Evolutionary conservation across 2,113 vertebrate genomes (phyloP), one percentile per base, ranked within the genome.

Genomic region (Syngnathus floridae): DNA sequence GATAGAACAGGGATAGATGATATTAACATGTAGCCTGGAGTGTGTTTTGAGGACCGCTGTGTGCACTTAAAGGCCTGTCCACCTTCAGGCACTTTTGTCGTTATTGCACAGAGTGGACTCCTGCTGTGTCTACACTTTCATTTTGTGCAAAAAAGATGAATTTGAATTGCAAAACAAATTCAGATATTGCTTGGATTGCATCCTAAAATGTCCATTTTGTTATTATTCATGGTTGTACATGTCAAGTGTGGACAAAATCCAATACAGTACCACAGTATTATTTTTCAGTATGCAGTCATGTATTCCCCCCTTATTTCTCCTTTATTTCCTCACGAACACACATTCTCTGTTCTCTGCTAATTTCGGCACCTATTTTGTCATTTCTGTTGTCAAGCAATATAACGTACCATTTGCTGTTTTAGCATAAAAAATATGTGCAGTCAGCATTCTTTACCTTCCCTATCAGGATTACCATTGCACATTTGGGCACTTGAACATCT

Each of bases 41-140:
- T 26, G 55, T 1, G 10, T 69, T 64, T 59, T n/a, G 6, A 26
- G 17, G 40, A 17, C 57, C 1, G 5, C 12, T 51, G 48, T 31
- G 62, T 66, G 48, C 57, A 13, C 40, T 70, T 52, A 35, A 54
- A 6, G 35, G 59, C 37, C 19, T 21, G 63, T 52, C 2, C 46
- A 69, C 69, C 65, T 76, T 65, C 31, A 46, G 54, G 60, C 6
- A 59, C 64, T 63, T 79, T 73, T 74, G 51, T 31, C 51, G 68
- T 56, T 6, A 17, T 26, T 67, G 54, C 51, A 26, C 48, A 69
- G 69, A 83, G 83, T 85, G 74, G 64, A 38, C 19, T 71, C 76
- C 62, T 66, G 62, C 73, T 79, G 80, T 68, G 69, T 31, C 26
- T 35, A 56, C 54, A 56, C 54, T 36, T 52, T 52, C 54, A 56